Evolutionary conservation across 64 coral and sea anemone species (phyloP).

Genomic region (Montipora capricornis): DNA sequence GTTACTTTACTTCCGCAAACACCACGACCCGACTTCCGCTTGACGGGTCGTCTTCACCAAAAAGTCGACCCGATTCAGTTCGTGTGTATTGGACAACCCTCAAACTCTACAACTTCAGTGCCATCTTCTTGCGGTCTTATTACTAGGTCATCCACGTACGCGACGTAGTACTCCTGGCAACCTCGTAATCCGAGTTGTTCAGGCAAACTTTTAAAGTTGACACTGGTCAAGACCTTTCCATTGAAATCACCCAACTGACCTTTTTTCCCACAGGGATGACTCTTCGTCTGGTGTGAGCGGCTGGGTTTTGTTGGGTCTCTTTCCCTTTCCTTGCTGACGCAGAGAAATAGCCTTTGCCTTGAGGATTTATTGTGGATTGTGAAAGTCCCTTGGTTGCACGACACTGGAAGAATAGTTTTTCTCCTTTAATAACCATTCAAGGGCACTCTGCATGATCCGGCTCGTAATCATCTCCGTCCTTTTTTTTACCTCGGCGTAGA

Average conservation of each 20-base stretch:
- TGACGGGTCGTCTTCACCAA: too few relatives aligned
- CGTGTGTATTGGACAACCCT: too few relatives aligned
- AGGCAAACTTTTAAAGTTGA: slow-evolving; percentile 25
- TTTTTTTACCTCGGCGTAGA: slow-evolving; percentile 34
- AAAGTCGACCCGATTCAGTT: too few relatives aligned
- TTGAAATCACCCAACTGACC: slow-evolving; percentile 56
- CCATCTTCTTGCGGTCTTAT: too few relatives aligned
- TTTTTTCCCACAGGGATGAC: slow-evolving; percentile 21
- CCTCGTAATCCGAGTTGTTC: slow-evolving; percentile 21
- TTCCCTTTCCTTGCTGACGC: slow-evolving; percentile 27
- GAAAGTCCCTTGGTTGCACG: slow-evolving; percentile 11
- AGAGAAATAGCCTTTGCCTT: slow-evolving; percentile 30
- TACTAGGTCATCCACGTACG: too few relatives aligned
- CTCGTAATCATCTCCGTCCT: slow-evolving; percentile 65
- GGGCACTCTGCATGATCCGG: slow-evolving; percentile 45
- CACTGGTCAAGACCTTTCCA: slow-evolving; percentile 45
- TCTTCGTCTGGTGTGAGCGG: slow-evolving; percentile 35
- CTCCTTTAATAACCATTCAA: slow-evolving; percentile 54
- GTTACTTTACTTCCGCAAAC: too few relatives aligned
- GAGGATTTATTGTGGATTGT: background rate
- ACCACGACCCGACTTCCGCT: too few relatives aligned
- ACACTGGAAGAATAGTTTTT: slow-evolving; percentile 37
- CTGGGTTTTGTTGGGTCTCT: slow-evolving; percentile 48
- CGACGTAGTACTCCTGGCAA: too few relatives aligned
- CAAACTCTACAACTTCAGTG: too few relatives aligned